These are phyloP conservation scores for Sebastes itinus DNA, from an alignment of 2,797 vertebrate genomes.

Conservation along the genomic window DNA sequence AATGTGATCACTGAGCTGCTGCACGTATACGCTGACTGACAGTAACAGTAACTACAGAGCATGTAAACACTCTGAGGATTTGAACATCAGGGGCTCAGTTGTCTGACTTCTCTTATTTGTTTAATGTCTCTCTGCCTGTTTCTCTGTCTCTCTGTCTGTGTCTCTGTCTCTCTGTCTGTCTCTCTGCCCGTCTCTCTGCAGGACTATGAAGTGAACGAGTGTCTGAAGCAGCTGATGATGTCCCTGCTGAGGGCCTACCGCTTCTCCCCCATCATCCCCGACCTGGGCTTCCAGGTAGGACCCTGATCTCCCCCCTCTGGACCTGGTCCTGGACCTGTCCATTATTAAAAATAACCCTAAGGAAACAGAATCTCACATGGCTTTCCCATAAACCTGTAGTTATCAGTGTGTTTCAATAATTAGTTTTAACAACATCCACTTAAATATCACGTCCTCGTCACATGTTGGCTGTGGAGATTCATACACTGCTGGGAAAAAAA, in stretches of 20 bases:
- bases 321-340: background rate
- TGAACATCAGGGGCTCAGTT: background rate
- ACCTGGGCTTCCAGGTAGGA: slow-evolving; percentile 91
- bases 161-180: background rate
- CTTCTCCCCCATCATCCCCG: slow-evolving; percentile 97
- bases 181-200: slow-evolving; percentile 45
- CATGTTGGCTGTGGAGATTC: too few relatives aligned
- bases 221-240: slow-evolving; percentile 98
- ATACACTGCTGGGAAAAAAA: too few relatives aligned
- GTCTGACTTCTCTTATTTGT: background rate
- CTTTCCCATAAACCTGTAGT: background rate
- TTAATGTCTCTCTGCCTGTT: background rate
- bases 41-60: background rate
- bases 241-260: slow-evolving; percentile 94
- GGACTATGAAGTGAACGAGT: slow-evolving; percentile 96
- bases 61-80: background rate
- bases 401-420: too few relatives aligned
- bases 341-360: background rate
- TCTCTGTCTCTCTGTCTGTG: background rate
- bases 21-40: background rate
- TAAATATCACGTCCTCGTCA: too few relatives aligned
- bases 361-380: background rate
- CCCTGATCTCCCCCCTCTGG: background rate
- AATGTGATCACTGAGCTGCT: too few relatives aligned
- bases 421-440: too few relatives aligned